Base-by-base conservation (phyloP, 2,113 vertebrate genomes). In the Urocynchramus pylzowi region DNA sequence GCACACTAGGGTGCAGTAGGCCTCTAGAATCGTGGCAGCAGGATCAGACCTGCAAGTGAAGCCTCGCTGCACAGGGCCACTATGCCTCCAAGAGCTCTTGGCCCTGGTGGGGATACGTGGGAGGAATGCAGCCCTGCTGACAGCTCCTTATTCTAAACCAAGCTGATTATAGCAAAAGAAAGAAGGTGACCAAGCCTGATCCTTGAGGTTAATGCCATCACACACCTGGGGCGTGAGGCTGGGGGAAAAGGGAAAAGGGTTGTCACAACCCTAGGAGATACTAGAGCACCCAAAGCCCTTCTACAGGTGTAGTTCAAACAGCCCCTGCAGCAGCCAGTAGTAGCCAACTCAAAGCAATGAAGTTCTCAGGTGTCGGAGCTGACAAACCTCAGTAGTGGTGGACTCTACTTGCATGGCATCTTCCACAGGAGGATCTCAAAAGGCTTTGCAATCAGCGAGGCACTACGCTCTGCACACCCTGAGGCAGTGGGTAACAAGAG, bases 41-140 rank as follows among this genome's bases (percentile, higher is more conserved):
- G 45, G 27, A 53, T 30, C 31, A 52, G 17, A 39, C 65, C 52
- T 45, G n/a, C 67, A 73, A 64, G 85, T 26, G 60, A 67, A 91
- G 65, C 35, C 8, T 41, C n/a, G n/a, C 21, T 52, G 44, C 28
- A 24, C 14, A 41, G 41, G 31, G 47, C 49, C 31, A 26, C 37
- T 27, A 7, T 30, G n/a, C 20, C 35, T 84, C 39, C 47, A 78
- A 17, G 47, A 67, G 44, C 22, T 63, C 69, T 80, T 67, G 35
- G 60, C 76, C 28, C 47, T 5, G 3, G 5, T n/a, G 28, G 10
- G 19, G 11, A 33, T 80, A n/a, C 0, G 0, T 9, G 35, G 33
- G 42, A 54, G 31, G 16, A 11, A 56, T 56, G 10, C 52, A 92
- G 60, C 44, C 64, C 80, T 59, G 23, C 1, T 67, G 47, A 28